Conservation (phyloP, 2,888 invertebrate species). For the Nipponacmea schrenckii region DNA sequence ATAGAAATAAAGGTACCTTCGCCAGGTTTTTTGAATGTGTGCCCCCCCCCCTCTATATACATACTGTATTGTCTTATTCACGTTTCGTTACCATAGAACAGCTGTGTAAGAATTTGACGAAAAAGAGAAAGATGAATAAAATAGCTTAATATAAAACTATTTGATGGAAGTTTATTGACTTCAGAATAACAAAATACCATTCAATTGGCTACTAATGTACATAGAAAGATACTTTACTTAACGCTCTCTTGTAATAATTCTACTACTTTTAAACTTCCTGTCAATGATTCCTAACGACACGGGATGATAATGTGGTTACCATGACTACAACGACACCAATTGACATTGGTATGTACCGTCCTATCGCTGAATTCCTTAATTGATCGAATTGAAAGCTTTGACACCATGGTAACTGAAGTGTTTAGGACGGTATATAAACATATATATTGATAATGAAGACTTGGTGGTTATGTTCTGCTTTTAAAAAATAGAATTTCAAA, state of each 20-base stretch:
- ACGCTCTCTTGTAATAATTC: neutral
- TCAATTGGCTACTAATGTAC: no score
- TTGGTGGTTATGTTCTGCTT: neutral
- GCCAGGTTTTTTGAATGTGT: no score
- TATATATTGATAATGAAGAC: neutral
- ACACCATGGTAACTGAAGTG: neutral
- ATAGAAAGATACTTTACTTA: neutral
- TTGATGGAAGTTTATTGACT: no score
- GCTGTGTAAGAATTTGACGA: no score
- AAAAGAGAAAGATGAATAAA: no score
- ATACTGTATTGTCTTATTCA: no score
- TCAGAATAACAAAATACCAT: no score
- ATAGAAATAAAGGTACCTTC: no score
- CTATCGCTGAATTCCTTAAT: neutral
- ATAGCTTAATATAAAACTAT: no score
- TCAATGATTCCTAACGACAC: neutral
- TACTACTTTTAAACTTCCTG: neutral
- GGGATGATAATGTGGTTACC: neutral
- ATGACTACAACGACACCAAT: neutral
- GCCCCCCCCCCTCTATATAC: no score
- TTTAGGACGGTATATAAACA: neutral
- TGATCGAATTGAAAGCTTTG: neutral
- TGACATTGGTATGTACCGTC: neutral
- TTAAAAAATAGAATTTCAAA: no score
- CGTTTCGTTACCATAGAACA: no score